These are phyloP conservation scores for Ellobium chinense DNA, from an alignment of 2,888 invertebrate genomes.

Conservation along the genomic window DNA sequence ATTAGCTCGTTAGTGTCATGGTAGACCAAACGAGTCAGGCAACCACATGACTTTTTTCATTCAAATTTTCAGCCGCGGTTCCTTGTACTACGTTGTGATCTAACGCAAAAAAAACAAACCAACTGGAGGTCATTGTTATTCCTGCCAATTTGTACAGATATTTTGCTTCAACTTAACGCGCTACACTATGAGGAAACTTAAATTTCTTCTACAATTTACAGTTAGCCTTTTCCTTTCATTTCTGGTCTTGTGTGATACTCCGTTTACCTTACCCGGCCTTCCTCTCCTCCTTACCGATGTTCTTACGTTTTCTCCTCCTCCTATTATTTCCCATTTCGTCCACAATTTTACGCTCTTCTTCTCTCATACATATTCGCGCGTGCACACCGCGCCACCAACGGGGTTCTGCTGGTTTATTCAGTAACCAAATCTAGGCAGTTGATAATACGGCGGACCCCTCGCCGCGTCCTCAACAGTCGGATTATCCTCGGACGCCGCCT, in stretches of 20 bases:
- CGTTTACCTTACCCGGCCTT: no score
- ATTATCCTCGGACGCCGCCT: background rate
- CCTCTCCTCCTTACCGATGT: background rate
- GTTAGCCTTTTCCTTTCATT: background rate
- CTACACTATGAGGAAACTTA: no score
- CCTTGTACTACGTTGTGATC: no score
- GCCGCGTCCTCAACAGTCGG: constrained; percentile 3
- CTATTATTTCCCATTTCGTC: background rate
- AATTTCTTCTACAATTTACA: no score
- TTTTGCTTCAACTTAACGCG: no score
- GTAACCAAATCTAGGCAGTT: constrained; percentile 18
- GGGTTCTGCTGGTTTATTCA: background rate
- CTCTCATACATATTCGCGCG: constrained; percentile 4
- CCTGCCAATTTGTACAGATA: no score
- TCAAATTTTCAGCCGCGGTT: no score
- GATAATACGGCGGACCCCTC: constrained; percentile 8
- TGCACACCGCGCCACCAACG: constrained; percentile 8
- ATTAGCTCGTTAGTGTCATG: no score
- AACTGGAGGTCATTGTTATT: no score
- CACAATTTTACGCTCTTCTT: background rate
- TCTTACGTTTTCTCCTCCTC: background rate
- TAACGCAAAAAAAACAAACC: no score
- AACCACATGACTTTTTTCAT: no score
- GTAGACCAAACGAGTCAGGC: no score
- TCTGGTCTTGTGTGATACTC: background rate